Evolutionary conservation across 2,797 vertebrate species (phyloP).

Genomic region (Meriones psammophilus): DNA sequence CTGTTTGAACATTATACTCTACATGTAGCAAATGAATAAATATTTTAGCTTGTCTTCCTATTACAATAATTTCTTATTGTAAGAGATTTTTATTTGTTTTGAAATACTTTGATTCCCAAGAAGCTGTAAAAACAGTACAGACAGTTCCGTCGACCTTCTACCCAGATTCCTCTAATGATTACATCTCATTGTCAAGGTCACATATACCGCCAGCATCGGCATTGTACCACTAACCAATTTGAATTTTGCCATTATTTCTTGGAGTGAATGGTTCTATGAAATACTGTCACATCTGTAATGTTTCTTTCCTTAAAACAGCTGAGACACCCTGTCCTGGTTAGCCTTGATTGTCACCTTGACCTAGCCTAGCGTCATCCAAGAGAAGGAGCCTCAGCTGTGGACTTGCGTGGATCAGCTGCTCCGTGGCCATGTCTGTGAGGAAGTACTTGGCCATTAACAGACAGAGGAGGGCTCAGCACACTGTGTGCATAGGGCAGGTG

Average conservation of each 20-base stretch:
- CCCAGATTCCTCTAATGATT: neutral
- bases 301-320: neutral
- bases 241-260: neutral
- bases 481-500: neutral
- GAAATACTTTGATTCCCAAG: conserved; percentile 1
- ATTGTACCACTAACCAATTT: neutral
- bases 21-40: neutral
- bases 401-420: neutral
- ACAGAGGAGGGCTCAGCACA: neutral
- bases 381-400: neutral
- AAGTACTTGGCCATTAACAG: neutral
- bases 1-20: neutral
- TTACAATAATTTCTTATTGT: conserved; percentile 13
- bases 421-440: neutral
- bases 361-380: neutral
- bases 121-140: conserved; percentile 25
- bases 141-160: neutral
- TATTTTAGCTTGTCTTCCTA: conserved; percentile 31
- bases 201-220: neutral
- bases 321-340: neutral
- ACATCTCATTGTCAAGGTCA: neutral
- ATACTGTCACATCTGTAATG: neutral
- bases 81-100: conserved; percentile 17
- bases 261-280: neutral
- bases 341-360: neutral